Evolutionary conservation across 1,140 invertebrate species (phyloP).

Genomic region (Linepithema humile): DNA sequence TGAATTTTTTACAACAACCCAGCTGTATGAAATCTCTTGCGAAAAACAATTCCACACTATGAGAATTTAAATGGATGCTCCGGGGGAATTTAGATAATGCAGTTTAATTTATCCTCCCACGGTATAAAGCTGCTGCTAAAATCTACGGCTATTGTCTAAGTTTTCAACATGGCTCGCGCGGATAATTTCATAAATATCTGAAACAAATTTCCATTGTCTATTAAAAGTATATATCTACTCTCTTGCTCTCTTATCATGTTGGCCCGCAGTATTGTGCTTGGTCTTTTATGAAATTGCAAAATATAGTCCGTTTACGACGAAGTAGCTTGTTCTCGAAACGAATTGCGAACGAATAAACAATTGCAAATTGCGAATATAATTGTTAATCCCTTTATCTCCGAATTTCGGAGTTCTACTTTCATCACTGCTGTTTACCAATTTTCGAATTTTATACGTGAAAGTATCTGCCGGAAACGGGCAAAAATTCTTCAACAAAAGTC

Average conservation of each 20-base stretch:
- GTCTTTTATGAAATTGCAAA: background rate
- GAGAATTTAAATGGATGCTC: slow-evolving; percentile 52
- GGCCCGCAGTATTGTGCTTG: background rate
- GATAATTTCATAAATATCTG: slow-evolving; percentile 45
- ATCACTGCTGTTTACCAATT: background rate
- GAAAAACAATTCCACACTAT: slow-evolving; percentile 32
- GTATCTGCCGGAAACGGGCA: no score
- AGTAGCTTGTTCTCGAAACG: background rate
- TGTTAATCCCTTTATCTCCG: background rate
- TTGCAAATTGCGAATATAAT: background rate
- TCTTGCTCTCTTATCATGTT: background rate
- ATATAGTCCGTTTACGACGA: background rate
- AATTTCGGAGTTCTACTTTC: background rate
- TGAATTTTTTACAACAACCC: slow-evolving; percentile 54
- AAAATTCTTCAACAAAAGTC: no score
- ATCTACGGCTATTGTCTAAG: slow-evolving; percentile 47
- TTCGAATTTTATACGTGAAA: no score
- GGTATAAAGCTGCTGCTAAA: slow-evolving; percentile 23
- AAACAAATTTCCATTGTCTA: slow-evolving; percentile 36
- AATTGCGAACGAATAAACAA: slow-evolving; percentile 5
- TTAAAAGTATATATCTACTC: background rate
- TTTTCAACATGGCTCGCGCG: slow-evolving; percentile 38
- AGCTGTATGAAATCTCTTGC: slow-evolving; percentile 41
- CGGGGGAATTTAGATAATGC: slow-evolving; percentile 44
- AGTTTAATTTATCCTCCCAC: slow-evolving; percentile 42